Percentiles rank a stretch among this genome's conserved stretches.
These are phyloP conservation scores for Torymus texanus DNA, from an alignment of 2,888 invertebrate species.

Conservation along the genomic window DNA sequence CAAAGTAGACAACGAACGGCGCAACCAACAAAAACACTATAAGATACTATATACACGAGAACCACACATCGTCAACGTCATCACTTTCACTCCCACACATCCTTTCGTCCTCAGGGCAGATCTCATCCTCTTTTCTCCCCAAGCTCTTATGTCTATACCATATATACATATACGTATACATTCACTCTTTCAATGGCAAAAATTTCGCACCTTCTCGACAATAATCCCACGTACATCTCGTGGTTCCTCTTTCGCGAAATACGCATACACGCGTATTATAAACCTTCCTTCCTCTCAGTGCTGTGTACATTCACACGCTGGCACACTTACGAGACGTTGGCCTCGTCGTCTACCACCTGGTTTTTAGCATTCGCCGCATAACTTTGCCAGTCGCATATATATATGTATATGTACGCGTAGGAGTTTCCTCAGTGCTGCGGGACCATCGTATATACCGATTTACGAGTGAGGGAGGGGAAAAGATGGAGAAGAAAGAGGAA, in stretches of 20 bases:
- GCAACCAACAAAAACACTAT: too few species aligned
- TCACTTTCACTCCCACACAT: too few species aligned
- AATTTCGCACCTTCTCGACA: too few species aligned
- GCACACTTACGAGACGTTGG: constrained; percentile 65
- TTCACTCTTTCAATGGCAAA: too few species aligned
- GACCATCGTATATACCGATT: constrained; percentile 4
- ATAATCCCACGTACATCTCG: neutral
- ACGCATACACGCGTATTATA: constrained; percentile 5
- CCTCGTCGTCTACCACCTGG: constrained; percentile 52
- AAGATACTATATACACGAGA: too few species aligned
- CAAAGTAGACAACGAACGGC: too few species aligned
- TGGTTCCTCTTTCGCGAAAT: neutral
- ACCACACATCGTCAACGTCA: too few species aligned
- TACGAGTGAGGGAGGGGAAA: neutral
- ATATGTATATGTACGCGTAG: neutral
- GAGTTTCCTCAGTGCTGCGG: neutral
- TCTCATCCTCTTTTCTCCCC: too few species aligned
- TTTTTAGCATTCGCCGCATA: constrained; percentile 13
- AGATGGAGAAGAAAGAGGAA: neutral
- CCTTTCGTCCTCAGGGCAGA: too few species aligned
- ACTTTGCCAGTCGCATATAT: constrained; percentile 19
- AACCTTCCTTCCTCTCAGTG: neutral
- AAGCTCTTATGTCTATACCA: too few species aligned
- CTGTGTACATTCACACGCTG: constrained; percentile 30
- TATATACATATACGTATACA: too few species aligned